Conservation (phyloP, 1,140 invertebrate species). For the Drosophila subobscura region DNA sequence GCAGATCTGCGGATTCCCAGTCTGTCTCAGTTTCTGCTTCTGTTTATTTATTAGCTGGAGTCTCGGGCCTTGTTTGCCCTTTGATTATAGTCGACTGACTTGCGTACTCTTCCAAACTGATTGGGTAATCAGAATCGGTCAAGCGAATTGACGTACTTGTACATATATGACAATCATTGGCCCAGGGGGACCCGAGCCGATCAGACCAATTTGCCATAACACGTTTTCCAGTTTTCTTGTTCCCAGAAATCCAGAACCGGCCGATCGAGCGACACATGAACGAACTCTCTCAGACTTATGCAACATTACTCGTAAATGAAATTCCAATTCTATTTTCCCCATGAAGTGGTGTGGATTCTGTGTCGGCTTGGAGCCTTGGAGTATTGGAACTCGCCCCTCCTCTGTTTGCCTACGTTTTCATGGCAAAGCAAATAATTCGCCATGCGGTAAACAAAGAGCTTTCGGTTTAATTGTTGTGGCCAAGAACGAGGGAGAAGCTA, state of each 20-base stretch:
- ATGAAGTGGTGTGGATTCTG: constrained; percentile 10
- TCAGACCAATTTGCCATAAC: constrained; percentile 26
- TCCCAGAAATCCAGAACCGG: neutral
- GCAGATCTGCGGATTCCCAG: constrained; percentile 12
- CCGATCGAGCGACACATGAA: neutral
- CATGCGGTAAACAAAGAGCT: constrained; percentile 52
- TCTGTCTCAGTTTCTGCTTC: constrained; percentile 4
- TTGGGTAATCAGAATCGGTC: constrained; percentile 16
- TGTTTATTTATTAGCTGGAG: constrained; percentile 19
- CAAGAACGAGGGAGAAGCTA: constrained; percentile 14
- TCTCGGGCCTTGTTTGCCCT: constrained; percentile 20
- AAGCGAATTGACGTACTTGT: no score
- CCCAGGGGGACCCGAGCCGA: constrained; percentile 3
- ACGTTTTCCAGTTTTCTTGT: constrained; percentile 22
- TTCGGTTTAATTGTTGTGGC: constrained; percentile 33
- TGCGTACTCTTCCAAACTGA: constrained; percentile 17
- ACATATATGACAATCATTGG: no score
- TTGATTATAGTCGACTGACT: constrained; percentile 24
- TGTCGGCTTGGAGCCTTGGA: constrained; percentile 1
- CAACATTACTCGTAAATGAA: neutral
- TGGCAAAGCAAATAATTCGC: constrained; percentile 50
- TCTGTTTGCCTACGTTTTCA: constrained; percentile 48
- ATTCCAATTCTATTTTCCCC: constrained; percentile 20
- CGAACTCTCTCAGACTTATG: constrained; percentile 4
- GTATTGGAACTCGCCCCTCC: constrained; percentile 16